Evolutionary conservation across 2,797 vertebrate species (phyloP), one percentile per base, ranked within the genome.

Genomic region (Anableps anableps): DNA sequence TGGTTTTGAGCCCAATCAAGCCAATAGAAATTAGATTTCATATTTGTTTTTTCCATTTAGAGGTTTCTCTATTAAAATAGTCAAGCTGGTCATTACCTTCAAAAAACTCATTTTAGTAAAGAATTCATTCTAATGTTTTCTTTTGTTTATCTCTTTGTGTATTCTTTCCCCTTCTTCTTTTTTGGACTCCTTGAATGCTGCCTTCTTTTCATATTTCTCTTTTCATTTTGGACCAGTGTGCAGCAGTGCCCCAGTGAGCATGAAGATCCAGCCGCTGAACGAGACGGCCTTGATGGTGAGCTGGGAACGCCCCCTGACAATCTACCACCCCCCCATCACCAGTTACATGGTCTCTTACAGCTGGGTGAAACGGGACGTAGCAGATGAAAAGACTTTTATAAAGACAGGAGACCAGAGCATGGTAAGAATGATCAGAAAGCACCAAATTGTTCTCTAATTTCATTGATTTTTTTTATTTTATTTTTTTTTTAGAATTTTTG

Each of bases 341-440:
- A 97, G 96, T 88, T 99, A 98, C 92, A 96, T 98, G 96, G 96
- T 99, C 78, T 99, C 99, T 79, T 99, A 99, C 90, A 99, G 98
- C 95, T 99, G 98, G 98, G 96, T 96, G 91, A 99, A 97, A 94
- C 97, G 97, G 0, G 98, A 99, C 11, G 94, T 97, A 0, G 95
- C 97, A 41, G 97, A 98, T 84, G 99, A 99, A 92, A 99, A 97
- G 92, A 98, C 97, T 2, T 99, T 98, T 89, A 97, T 96, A 6
- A 98, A 99, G 95, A 97, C 96, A 68, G 97, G 97, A 21, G 98
- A 98, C 94, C 97, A 98, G 88, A 97, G 97, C 87, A 96, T 97
- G 97, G 99, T 99, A 95, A 96, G 96, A 47, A 14, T 74, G 26
- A 16, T n/a, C 34, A 58, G 62, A 43, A 64, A 5, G 71, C 16